Percentiles rank a stretch among this genome's conserved stretches.
Conservation (phyloP, 2,888 invertebrate genomes). For the Sympetrum striolatum region DNA sequence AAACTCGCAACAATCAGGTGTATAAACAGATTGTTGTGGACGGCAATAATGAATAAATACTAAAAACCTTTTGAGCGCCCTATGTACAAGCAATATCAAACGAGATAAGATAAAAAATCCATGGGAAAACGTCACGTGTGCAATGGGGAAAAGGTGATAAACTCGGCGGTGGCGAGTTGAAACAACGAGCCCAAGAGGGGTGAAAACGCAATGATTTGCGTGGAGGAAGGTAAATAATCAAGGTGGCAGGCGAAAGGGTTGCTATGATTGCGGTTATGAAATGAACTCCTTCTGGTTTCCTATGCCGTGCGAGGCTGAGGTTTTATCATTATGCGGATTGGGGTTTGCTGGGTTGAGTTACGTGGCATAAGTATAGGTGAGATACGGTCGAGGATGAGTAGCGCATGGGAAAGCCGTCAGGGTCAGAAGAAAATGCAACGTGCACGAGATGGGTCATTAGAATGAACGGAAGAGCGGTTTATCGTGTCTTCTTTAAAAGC, state of each 20-base stretch:
- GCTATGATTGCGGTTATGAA: background rate
- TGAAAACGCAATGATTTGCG: background rate
- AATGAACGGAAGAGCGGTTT: background rate
- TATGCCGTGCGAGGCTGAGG: background rate
- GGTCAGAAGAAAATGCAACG: background rate
- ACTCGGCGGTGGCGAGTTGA: background rate
- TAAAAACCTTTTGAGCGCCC: no score
- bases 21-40: no score
- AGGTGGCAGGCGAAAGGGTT: background rate
- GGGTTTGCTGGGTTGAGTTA: background rate
- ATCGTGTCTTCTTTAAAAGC: background rate
- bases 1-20: no score
- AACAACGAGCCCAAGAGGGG: background rate
- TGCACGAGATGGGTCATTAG: background rate
- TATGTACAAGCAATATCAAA: no score
- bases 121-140: no score
- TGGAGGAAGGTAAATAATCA: background rate
- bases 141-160: background rate
- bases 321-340: constrained; percentile 24
- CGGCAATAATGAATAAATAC: no score
- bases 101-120: no score
- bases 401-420: background rate
- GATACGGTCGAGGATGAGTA: background rate
- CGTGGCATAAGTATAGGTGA: background rate
- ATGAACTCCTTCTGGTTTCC: constrained; percentile 20